phyloP scores from a whole-genome alignment of 1,140 invertebrate species.

The Eubasilissa regina region DNA sequence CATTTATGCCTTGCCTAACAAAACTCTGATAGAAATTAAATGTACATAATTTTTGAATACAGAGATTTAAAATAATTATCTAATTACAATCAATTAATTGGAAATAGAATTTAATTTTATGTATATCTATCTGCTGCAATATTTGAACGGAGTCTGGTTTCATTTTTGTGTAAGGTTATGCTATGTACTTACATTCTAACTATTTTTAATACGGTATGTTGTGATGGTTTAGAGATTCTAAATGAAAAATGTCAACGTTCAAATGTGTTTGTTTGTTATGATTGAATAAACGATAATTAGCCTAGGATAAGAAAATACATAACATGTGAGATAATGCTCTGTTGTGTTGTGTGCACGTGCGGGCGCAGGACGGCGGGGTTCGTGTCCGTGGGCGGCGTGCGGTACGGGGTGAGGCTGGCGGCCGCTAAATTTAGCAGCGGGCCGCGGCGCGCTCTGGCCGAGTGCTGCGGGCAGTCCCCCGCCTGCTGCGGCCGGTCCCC shows the following conservation, averaged over 20 bases:
- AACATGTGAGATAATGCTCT: neutral
- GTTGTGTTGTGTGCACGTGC: slow-evolving; percentile 28
- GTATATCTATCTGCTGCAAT: too few relatives aligned
- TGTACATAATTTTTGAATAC: too few relatives aligned
- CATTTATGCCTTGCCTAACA: too few relatives aligned
- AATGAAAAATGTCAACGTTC: neutral
- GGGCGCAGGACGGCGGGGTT: slow-evolving; percentile 69
- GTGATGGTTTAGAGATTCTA: neutral
- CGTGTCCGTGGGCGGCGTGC: slow-evolving; percentile 75
- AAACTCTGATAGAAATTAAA: too few relatives aligned
- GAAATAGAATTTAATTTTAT: too few relatives aligned
- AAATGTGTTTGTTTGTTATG: neutral
- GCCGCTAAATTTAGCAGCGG: slow-evolving; percentile 62
- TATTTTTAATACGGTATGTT: neutral
- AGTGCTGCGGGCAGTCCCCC: slow-evolving; percentile 54
- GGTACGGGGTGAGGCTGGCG: slow-evolving; percentile 74
- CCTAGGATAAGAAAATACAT: neutral
- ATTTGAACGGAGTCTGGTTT: too few relatives aligned
- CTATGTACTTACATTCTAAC: neutral
- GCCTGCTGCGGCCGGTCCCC: slow-evolving; percentile 67
- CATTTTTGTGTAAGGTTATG: too few relatives aligned
- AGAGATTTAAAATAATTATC: too few relatives aligned
- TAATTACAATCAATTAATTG: too few relatives aligned
- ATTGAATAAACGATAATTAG: neutral
- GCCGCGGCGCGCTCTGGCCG: slow-evolving; percentile 50